Conservation (phyloP, 2,888 invertebrate genomes). For the Branchellion lobata region DNA sequence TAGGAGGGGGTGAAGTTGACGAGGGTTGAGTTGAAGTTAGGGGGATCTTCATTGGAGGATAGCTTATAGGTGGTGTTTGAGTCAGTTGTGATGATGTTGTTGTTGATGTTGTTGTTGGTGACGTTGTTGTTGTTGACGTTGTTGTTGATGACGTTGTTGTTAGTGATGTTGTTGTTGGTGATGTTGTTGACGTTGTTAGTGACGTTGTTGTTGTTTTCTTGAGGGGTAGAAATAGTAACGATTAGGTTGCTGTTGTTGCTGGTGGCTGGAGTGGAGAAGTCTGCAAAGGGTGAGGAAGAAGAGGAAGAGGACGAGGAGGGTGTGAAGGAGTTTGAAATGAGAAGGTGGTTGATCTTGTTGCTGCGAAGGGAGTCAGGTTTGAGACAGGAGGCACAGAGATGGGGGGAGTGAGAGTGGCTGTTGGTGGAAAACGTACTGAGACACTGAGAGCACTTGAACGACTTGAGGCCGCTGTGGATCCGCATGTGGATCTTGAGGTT, state of each 20-base stretch:
- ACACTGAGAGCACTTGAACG: conserved; percentile 23
- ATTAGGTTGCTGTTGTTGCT: no score
- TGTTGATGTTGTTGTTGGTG: no score
- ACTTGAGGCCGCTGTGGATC: conserved; percentile 28
- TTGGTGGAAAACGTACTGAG: not conserved
- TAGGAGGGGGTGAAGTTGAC: no score
- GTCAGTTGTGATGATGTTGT: no score
- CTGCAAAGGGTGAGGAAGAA: not conserved
- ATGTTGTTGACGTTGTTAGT: no score
- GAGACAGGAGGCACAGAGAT: not conserved
- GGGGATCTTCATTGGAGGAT: not conserved
- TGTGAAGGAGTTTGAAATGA: not conserved
- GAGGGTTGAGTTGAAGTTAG: not conserved
- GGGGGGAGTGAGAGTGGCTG: not conserved
- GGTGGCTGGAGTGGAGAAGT: not conserved
- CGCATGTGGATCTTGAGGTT: conserved; percentile 40
- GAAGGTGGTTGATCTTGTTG: conserved; percentile 1
- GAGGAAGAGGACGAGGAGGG: not conserved
- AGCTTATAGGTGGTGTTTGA: not conserved
- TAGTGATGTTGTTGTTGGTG: no score
- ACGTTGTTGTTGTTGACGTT: conserved; percentile 7
- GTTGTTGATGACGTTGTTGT: not conserved
- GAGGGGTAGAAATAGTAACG: no score
- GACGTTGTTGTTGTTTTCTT: no score
- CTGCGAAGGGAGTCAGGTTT: not conserved